phyloP scores from a whole-genome alignment of 2,113 vertebrate genomes.

The Hemicordylus capensis region DNA sequence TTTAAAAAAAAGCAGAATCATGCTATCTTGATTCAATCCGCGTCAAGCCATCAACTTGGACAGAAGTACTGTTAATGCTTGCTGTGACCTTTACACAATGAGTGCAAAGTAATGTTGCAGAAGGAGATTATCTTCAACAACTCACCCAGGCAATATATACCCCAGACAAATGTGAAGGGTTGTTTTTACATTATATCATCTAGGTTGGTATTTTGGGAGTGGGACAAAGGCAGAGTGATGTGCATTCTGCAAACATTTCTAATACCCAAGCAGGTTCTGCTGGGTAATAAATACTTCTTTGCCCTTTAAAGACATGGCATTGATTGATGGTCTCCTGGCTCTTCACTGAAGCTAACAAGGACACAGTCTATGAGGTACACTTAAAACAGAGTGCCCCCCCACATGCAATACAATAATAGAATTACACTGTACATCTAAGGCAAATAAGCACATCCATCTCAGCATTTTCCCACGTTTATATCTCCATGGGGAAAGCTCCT shows the following conservation, averaged over 20 bases:
- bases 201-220: not conserved
- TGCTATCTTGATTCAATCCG: not conserved
- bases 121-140: slow-evolving; percentile 32
- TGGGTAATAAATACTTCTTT: slow-evolving; percentile 48
- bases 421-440: not conserved
- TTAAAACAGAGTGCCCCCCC: slow-evolving; percentile 24
- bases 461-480: slow-evolving; percentile 36
- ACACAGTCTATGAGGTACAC: slow-evolving; percentile 18
- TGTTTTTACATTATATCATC: slow-evolving; percentile 33
- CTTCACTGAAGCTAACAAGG: slow-evolving; percentile 47
- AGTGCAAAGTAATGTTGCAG: slow-evolving; percentile 11
- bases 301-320: slow-evolving; percentile 57
- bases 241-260: slow-evolving; percentile 18
- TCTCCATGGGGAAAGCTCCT: slow-evolving; percentile 39
- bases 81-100: slow-evolving; percentile 25
- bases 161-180: not conserved
- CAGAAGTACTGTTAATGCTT: not conserved
- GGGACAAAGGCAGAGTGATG: not conserved
- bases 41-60: not conserved
- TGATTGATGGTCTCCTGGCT: slow-evolving; percentile 35
- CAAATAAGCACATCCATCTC: slow-evolving; percentile 33
- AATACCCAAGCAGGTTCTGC: slow-evolving; percentile 10
- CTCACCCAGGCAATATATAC: slow-evolving; percentile 25
- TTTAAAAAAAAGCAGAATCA: not conserved
- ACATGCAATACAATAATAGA: slow-evolving; percentile 15